A percentile compares a stretch with the other conserved stretches of the same genome.
phyloP scores from a whole-genome alignment of 1,140 invertebrate genomes.

The Holcopasites calliopsidis region DNA sequence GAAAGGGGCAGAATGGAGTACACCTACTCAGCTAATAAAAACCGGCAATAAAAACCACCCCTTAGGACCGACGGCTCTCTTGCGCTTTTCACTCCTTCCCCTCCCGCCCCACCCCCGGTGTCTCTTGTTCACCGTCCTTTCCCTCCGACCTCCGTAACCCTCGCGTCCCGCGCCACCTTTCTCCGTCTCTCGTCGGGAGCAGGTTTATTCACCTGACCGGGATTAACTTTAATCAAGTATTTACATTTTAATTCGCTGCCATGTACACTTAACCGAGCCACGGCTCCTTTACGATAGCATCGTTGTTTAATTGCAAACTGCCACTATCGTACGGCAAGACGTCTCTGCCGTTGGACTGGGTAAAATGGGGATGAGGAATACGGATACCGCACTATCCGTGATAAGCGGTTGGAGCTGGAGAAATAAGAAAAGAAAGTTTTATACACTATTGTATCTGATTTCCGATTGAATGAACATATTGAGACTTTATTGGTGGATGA shows the following conservation, averaged over 20 bases:
- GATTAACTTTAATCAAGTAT: slow-evolving; percentile 77
- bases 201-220: slow-evolving; percentile 65
- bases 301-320: slow-evolving; percentile 74
- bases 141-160: slow-evolving; percentile 3
- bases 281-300: slow-evolving; percentile 59
- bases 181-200: slow-evolving; percentile 40
- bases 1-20: slow-evolving; percentile 64
- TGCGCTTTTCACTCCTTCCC: slow-evolving; percentile 28
- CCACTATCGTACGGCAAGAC: slow-evolving; percentile 59
- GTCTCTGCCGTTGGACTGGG: slow-evolving; percentile 7
- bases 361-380: not conserved
- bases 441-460: too few relatives aligned
- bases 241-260: slow-evolving; percentile 76
- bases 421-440: not conserved
- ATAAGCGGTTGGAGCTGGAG: slow-evolving; percentile 26
- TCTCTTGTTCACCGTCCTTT: slow-evolving; percentile 44
- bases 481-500: too few relatives aligned
- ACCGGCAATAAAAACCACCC: slow-evolving; percentile 79
- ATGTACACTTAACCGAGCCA: slow-evolving; percentile 60
- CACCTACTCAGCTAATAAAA: slow-evolving; percentile 79
- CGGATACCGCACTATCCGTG: not conserved
- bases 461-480: too few relatives aligned
- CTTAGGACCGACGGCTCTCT: slow-evolving; percentile 69
- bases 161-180: slow-evolving; percentile 20
- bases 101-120: not conserved